Percentiles rank a stretch among this genome's conserved stretches.
Conservation (phyloP, 2,888 invertebrate genomes). For the Gisinianus flammeolus region DNA sequence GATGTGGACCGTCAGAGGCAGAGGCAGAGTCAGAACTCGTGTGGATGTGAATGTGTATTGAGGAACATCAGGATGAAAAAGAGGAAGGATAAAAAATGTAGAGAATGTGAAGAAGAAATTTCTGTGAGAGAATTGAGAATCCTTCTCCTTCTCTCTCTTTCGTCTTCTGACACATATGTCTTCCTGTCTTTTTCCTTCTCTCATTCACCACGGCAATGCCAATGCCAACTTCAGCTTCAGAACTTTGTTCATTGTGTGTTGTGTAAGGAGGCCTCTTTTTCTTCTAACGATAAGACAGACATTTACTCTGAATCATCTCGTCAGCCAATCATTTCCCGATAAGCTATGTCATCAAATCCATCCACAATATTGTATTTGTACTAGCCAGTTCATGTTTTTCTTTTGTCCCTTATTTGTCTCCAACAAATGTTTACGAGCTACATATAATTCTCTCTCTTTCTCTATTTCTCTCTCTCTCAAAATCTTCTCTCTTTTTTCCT, state of each 20-base stretch:
- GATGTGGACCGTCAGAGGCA: too few species aligned
- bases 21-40: too few species aligned
- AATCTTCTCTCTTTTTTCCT: not conserved
- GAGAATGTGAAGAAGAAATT: too few species aligned
- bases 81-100: too few species aligned
- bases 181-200: slow-evolving; percentile 45
- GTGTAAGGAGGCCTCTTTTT: too few species aligned
- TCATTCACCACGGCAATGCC: not conserved
- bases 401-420: not conserved
- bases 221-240: slow-evolving; percentile 12
- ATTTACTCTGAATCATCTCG: slow-evolving; percentile 36
- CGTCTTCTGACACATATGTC: slow-evolving; percentile 47
- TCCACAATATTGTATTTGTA: too few species aligned
- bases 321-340: slow-evolving; percentile 41
- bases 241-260: too few species aligned
- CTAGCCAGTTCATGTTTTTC: too few species aligned
- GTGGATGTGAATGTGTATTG: too few species aligned
- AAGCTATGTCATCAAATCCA: slow-evolving; percentile 42
- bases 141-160: not conserved
- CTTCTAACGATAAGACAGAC: slow-evolving; percentile 19
- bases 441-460: not conserved
- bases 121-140: not conserved
- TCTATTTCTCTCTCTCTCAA: not conserved
- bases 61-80: too few species aligned
- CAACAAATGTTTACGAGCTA: not conserved